These are phyloP conservation scores for Scaptodrosophila latifasciaeformis DNA, from an alignment of 2,888 invertebrate genomes.

Conservation along the genomic window DNA sequence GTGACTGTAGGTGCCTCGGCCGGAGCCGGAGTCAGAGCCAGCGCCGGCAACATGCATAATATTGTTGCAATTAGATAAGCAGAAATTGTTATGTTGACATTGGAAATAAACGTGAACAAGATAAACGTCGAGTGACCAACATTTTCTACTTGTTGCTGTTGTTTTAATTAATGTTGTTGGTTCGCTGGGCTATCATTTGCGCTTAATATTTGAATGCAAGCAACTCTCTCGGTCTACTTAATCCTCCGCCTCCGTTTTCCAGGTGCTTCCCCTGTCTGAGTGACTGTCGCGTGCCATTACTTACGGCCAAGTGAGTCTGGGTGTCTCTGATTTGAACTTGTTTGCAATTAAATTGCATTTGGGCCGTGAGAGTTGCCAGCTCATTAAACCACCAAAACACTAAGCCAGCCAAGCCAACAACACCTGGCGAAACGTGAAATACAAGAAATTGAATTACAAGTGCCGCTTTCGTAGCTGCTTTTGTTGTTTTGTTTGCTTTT, in stretches of 20 bases:
- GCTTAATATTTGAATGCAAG: conserved; percentile 38
- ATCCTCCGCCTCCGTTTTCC: not conserved
- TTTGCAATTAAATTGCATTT: conserved; percentile 66
- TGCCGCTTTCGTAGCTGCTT: conserved; percentile 55
- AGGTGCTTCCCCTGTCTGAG: not conserved
- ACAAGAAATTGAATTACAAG: conserved; percentile 61
- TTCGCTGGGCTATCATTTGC: not conserved
- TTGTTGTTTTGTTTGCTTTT: conserved; percentile 21
- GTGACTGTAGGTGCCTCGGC: conserved; percentile 3
- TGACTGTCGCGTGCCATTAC: conserved; percentile 54
- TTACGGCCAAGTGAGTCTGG: conserved; percentile 52
- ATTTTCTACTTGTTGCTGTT: conserved; percentile 1
- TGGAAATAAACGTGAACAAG: conserved; percentile 45
- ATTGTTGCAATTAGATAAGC: conserved; percentile 69
- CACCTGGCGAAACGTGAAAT: conserved; percentile 57
- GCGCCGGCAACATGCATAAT: conserved; percentile 32
- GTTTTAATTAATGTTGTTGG: not conserved
- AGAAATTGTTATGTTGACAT: conserved; percentile 68
- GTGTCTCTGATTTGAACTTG: conserved; percentile 37
- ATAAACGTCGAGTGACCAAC: conserved; percentile 39
- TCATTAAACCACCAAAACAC: conserved; percentile 47
- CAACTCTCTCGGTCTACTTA: too few relatives aligned
- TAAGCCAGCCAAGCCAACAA: conserved; percentile 26
- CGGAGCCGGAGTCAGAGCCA: not conserved
- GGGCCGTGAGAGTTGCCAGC: conserved; percentile 63